These are phyloP conservation scores for Brachypteracias leptosomus DNA, from an alignment of 2,113 vertebrate genomes.

Conservation along the genomic window DNA sequence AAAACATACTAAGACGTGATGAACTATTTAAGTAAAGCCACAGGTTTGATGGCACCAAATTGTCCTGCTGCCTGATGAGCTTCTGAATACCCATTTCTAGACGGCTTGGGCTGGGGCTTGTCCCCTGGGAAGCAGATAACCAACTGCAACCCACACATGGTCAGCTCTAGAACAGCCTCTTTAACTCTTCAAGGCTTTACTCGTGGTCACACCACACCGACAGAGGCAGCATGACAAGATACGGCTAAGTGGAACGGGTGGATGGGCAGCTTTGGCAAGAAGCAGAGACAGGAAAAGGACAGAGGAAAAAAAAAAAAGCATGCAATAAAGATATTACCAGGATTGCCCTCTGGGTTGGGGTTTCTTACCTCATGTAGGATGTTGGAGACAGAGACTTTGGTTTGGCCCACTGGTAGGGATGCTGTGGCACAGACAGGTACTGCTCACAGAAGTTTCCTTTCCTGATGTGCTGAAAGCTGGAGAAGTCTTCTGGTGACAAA, in stretches of 20 bases:
- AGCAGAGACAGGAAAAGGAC: background rate
- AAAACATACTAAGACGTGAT: background rate
- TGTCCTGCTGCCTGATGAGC: background rate
- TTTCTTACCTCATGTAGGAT: slow-evolving; percentile 87
- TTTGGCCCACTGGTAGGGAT: slow-evolving; percentile 90
- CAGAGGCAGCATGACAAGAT: background rate
- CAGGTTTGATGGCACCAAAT: background rate
- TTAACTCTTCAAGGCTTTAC: background rate
- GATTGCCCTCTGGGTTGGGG: rapidly evolving
- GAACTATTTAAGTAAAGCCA: background rate
- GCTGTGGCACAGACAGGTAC: slow-evolving; percentile 91
- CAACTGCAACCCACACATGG: background rate
- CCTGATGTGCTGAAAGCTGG: slow-evolving; percentile 85
- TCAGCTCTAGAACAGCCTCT: background rate
- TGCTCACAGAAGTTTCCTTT: slow-evolving; percentile 91
- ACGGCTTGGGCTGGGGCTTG: background rate
- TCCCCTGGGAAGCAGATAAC: background rate
- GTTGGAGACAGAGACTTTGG: slow-evolving; percentile 81
- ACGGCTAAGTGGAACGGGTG: background rate
- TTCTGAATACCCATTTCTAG: background rate
- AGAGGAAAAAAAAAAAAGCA: background rate
- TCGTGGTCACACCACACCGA: background rate
- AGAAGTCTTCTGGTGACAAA: slow-evolving; percentile 85
- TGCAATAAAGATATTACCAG: background rate
- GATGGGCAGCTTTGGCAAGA: background rate